Evolutionary conservation across 1,140 invertebrate genomes (phyloP).

Genomic region (Papilio glaucus): DNA sequence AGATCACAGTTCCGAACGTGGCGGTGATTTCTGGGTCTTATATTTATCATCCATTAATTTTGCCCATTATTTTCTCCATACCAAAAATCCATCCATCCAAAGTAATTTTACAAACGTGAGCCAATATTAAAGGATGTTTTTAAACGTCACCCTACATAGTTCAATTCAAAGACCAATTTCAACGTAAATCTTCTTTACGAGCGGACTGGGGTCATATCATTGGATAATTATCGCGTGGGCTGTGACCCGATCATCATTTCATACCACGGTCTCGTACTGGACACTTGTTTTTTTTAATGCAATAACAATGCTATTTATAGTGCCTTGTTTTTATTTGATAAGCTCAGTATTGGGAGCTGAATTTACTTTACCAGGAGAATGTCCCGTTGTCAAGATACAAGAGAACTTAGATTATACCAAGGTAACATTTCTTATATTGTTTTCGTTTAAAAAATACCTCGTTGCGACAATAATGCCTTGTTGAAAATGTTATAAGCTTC

Average conservation of each 20-base stretch:
- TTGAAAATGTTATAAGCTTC: neutral
- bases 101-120: neutral
- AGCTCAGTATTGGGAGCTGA: conserved; percentile 49
- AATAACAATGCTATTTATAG: conserved; percentile 47
- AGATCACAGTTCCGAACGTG: no score
- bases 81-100: no score
- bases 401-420: conserved; percentile 59
- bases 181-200: conserved; percentile 53
- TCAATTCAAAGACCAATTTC: conserved; percentile 49
- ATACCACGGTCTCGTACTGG: conserved; percentile 42
- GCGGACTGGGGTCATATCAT: conserved; percentile 52
- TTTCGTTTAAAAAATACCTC: neutral
- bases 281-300: conserved; percentile 44
- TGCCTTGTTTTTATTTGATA: conserved; percentile 49
- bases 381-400: conserved; percentile 57
- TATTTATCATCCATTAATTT: no score
- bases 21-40: no score
- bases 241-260: conserved; percentile 50
- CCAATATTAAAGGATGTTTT: conserved; percentile 22
- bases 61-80: no score
- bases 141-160: conserved; percentile 29
- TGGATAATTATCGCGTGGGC: conserved; percentile 72
- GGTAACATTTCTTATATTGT: conserved; percentile 35
- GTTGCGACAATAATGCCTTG: neutral
- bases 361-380: conserved; percentile 64